phyloP scores from a whole-genome alignment of 2,888 invertebrate genomes.

The Sepiola atlantica region DNA sequence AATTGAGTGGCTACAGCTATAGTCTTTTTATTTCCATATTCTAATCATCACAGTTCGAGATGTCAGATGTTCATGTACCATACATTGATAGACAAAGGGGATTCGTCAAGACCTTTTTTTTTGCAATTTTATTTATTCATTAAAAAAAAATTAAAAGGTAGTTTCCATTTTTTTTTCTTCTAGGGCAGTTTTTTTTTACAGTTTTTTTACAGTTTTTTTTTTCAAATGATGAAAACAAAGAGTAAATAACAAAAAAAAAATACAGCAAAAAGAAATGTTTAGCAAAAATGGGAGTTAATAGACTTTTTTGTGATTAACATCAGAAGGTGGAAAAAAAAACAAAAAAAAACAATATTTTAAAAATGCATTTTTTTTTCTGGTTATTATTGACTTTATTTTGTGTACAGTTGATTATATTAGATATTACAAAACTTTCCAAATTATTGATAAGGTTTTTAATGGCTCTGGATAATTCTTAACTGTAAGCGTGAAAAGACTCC shows the following conservation, averaged over 20 bases:
- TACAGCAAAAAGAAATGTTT: neutral
- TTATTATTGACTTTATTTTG: neutral
- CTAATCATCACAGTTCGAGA: neutral
- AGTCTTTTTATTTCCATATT: slow-evolving; percentile 32
- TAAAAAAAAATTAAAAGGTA: slow-evolving; percentile 21
- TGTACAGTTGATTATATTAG: slow-evolving; percentile 20
- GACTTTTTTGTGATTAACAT: neutral
- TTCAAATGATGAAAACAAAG: neutral
- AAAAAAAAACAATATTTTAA: neutral
- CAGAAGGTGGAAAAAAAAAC: neutral
- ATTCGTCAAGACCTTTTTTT: slow-evolving; percentile 8
- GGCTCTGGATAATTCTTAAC: neutral
- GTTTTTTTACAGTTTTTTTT: neutral
- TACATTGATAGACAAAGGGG: slow-evolving; percentile 32
- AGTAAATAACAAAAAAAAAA: neutral
- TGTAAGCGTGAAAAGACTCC: neutral
- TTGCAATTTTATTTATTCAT: slow-evolving; percentile 10
- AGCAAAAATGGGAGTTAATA: neutral
- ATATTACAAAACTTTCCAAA: neutral
- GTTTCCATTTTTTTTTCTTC: slow-evolving; percentile 24
- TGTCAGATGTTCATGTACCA: slow-evolving; percentile 20
- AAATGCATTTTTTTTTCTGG: slow-evolving; percentile 22
- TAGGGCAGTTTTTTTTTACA: slow-evolving; percentile 9
- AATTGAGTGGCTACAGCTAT: slow-evolving; percentile 32
- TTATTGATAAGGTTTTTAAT: neutral